These are phyloP conservation scores for Andricus grossulariae DNA, from an alignment of 1,140 invertebrate genomes.

Conservation along the genomic window DNA sequence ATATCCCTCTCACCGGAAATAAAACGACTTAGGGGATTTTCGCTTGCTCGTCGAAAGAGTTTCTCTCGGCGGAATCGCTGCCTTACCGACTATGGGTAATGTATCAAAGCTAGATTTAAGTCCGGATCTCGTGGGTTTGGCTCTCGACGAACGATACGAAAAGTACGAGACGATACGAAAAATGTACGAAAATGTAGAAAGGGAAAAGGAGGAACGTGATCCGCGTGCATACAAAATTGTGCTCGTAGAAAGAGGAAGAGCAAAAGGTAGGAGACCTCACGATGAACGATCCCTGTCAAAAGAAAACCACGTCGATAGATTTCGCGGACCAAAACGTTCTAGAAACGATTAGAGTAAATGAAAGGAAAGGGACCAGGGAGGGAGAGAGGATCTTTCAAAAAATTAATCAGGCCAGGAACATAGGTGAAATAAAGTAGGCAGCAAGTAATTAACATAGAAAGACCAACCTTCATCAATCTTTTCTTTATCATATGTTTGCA, in stretches of 20 bases:
- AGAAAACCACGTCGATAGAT: conserved; percentile 21
- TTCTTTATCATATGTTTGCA: too few relatives aligned
- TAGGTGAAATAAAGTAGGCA: not conserved
- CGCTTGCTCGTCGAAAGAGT: conserved; percentile 11
- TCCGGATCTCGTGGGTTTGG: conserved; percentile 48
- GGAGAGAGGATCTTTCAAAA: not conserved
- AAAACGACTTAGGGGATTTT: too few relatives aligned
- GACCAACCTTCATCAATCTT: too few relatives aligned
- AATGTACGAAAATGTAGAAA: conserved; percentile 49
- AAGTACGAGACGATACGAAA: conserved; percentile 44
- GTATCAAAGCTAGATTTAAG: conserved; percentile 62
- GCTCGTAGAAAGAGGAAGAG: conserved; percentile 15
- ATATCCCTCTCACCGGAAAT: too few relatives aligned
- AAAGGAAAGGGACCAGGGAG: not conserved
- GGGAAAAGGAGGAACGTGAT: conserved; percentile 53
- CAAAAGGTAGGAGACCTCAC: conserved; percentile 4
- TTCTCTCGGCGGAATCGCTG: conserved; percentile 30
- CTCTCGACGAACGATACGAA: conserved; percentile 47
- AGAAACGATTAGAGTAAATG: conserved; percentile 25
- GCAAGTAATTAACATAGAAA: not conserved
- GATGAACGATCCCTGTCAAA: not conserved
- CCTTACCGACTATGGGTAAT: conserved; percentile 45
- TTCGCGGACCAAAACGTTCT: conserved; percentile 32
- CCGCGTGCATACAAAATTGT: conserved; percentile 52
- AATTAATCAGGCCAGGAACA: conserved; percentile 20